phyloP scores from a whole-genome alignment of 2,888 invertebrate species.

The Drosophila imparisetae region DNA sequence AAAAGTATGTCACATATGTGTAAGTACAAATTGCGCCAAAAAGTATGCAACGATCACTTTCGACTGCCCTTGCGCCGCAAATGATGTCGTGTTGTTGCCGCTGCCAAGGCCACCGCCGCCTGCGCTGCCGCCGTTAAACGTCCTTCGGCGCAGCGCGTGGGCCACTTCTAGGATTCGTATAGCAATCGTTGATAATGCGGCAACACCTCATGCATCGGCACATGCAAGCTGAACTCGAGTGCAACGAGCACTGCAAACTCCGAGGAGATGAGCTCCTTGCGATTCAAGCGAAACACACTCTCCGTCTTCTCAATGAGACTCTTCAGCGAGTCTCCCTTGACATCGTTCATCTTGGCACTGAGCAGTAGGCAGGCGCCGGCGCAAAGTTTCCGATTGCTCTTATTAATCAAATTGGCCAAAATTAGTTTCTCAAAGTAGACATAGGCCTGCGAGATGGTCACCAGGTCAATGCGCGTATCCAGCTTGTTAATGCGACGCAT shows the following conservation, averaged over 20 bases:
- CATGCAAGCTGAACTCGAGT: slow-evolving; percentile 96
- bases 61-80: slow-evolving; percentile 77
- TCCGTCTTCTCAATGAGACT: slow-evolving; percentile 97
- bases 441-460: slow-evolving; percentile 97
- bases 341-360: slow-evolving; percentile 98
- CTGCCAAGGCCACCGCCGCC: slow-evolving; percentile 60
- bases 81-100: slow-evolving; percentile 70
- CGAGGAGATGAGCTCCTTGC: slow-evolving; percentile 94
- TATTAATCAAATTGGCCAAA: slow-evolving; percentile 95
- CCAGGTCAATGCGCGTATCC: slow-evolving; percentile 92
- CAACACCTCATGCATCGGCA: slow-evolving; percentile 95
- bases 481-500: slow-evolving; percentile 96
- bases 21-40: slow-evolving; percentile 30
- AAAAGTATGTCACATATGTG: slow-evolving; percentile 42
- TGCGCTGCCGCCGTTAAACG: slow-evolving; percentile 78
- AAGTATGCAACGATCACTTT: slow-evolving; percentile 59
- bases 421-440: slow-evolving; percentile 99
- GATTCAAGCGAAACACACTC: slow-evolving; percentile 94
- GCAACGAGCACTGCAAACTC: slow-evolving; percentile 98
- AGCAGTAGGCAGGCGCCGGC: slow-evolving; percentile 97
- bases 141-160: slow-evolving; percentile 79
- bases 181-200: slow-evolving; percentile 97
- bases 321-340: slow-evolving; percentile 95
- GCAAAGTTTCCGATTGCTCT: slow-evolving; percentile 97
- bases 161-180: slow-evolving; percentile 93